Conservation (phyloP, 2,797 vertebrate species). For the Cynodonichthys magdalenae region DNA sequence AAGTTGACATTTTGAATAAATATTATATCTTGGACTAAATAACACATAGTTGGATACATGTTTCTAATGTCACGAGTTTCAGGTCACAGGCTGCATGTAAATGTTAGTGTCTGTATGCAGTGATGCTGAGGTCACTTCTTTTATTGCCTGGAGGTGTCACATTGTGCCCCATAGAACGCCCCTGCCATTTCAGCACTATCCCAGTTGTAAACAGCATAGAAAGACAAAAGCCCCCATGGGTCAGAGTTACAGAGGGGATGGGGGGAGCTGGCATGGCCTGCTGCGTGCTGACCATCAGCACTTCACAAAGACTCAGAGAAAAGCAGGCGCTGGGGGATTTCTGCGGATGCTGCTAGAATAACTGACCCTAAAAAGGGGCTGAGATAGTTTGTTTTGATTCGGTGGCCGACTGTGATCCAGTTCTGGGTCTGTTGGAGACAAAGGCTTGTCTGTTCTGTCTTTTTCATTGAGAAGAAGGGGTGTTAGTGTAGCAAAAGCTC, state of each 20-base stretch:
- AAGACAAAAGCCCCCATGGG: constrained; percentile 59
- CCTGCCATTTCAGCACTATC: constrained; percentile 67
- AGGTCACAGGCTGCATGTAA: not conserved
- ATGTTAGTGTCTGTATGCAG: not conserved
- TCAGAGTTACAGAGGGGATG: constrained; percentile 28
- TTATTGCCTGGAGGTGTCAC: constrained; percentile 27
- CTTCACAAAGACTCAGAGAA: constrained; percentile 73
- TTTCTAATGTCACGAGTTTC: not conserved
- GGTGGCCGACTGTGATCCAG: constrained; percentile 55
- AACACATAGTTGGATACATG: not conserved
- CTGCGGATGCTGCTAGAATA: constrained; percentile 65
- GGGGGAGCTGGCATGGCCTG: constrained; percentile 18
- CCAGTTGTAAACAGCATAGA: constrained; percentile 63
- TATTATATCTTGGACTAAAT: not conserved
- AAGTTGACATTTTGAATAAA: no score
- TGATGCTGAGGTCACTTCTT: constrained; percentile 14
- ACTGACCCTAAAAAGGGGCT: constrained; percentile 48
- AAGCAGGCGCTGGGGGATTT: constrained; percentile 55
- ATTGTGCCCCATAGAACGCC: constrained; percentile 36
- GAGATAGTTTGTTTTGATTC: constrained; percentile 61
- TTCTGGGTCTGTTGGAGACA: constrained; percentile 48
- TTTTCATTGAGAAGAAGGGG: constrained; percentile 50
- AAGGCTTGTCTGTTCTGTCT: constrained; percentile 40
- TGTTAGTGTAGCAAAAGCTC: constrained; percentile 50
- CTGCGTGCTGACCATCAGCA: constrained; percentile 77